Evolutionary conservation across 2,888 invertebrate species (phyloP).

Genomic region (Apodemia zela): DNA sequence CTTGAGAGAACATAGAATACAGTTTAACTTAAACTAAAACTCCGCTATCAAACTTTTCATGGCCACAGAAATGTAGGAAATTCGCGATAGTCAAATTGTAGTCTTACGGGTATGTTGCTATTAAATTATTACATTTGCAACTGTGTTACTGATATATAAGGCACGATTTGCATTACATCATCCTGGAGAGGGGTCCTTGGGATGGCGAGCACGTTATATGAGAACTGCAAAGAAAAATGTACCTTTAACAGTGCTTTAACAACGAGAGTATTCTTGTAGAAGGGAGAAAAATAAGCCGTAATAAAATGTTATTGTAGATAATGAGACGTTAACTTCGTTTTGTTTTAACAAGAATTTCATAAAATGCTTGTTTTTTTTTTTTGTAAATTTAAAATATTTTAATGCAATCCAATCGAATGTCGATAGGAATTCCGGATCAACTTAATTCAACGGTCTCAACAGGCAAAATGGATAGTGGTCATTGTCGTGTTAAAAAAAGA

Average conservation of each 20-base stretch:
- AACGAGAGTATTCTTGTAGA: slow-evolving; percentile 66
- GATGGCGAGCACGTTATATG: slow-evolving; percentile 67
- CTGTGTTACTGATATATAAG: slow-evolving; percentile 70
- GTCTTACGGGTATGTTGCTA: slow-evolving; percentile 73
- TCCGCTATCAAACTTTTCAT: slow-evolving; percentile 56
- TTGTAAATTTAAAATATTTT: no score
- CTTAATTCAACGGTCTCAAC: no score
- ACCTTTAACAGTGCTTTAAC: slow-evolving; percentile 64
- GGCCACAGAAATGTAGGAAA: slow-evolving; percentile 64
- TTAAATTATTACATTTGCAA: slow-evolving; percentile 75
- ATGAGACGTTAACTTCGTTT: slow-evolving; percentile 36
- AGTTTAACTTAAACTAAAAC: slow-evolving; percentile 46
- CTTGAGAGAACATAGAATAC: slow-evolving; percentile 44
- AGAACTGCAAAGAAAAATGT: slow-evolving; percentile 80
- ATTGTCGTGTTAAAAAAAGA: no score
- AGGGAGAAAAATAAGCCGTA: slow-evolving; percentile 76
- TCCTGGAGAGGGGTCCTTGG: slow-evolving; percentile 61
- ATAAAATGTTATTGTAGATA: slow-evolving; percentile 78
- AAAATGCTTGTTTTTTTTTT: not conserved
- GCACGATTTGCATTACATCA: slow-evolving; percentile 63
- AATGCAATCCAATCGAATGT: no score
- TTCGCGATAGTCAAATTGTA: slow-evolving; percentile 81
- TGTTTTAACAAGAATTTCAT: not conserved
- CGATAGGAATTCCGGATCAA: no score
- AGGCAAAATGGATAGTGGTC: no score